Conservation (phyloP, 1,140 invertebrate species). For the Macrocentrus cingulum region DNA sequence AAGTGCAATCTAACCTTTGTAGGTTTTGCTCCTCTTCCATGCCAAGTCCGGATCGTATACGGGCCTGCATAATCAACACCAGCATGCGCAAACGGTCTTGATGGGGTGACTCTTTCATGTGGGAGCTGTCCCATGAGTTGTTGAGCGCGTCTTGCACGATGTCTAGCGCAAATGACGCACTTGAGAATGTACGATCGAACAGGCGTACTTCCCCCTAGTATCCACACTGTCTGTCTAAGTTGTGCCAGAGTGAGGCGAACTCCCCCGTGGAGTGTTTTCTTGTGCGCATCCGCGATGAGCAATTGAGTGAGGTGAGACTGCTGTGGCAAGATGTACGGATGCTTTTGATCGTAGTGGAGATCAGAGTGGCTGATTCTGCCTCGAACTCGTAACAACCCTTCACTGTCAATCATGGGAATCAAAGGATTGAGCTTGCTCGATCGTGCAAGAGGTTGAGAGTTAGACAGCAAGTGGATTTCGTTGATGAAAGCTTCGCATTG, state of each 20-base stretch:
- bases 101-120: background rate
- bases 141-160: background rate
- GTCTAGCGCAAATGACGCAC: background rate
- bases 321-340: background rate
- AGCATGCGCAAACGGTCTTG: background rate
- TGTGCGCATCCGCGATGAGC: slow-evolving; percentile 33
- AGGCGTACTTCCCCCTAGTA: slow-evolving; percentile 9
- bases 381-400: slow-evolving; percentile 6
- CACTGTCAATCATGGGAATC: background rate
- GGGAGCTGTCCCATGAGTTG: background rate
- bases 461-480: too few species aligned
- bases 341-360: background rate
- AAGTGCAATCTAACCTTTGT: background rate
- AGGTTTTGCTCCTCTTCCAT: background rate
- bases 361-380: slow-evolving; percentile 3
- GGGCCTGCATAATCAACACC: background rate
- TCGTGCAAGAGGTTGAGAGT: too few species aligned
- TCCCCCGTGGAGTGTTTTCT: slow-evolving; percentile 32
- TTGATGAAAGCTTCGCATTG: too few species aligned
- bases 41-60: background rate
- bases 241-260: slow-evolving; percentile 9
- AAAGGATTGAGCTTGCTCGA: too few species aligned
- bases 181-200: background rate
- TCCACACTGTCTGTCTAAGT: slow-evolving; percentile 28
- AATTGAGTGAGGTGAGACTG: slow-evolving; percentile 2